Percentiles rank a stretch among this genome's conserved stretches.
Conservation (phyloP, 2,888 invertebrate genomes). For the Cheilosia scutellata region DNA sequence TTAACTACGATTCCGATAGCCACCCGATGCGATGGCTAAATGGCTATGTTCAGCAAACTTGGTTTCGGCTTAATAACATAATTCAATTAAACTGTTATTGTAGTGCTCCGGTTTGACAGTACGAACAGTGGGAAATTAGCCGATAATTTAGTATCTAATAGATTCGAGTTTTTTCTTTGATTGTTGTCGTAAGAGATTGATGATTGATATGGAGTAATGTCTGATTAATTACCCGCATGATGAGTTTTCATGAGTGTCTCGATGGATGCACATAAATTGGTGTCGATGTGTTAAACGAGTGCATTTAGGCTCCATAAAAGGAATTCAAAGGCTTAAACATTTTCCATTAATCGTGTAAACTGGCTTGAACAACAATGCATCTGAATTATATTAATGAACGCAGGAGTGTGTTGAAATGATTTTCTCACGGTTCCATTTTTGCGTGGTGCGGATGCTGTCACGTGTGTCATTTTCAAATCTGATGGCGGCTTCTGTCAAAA, state of each 20-base stretch:
- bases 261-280: slow-evolving; percentile 54
- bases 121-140: slow-evolving; percentile 24
- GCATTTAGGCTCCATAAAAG: slow-evolving; percentile 33
- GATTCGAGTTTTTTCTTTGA: slow-evolving; percentile 15
- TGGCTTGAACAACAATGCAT: slow-evolving; percentile 3
- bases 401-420: slow-evolving; percentile 2
- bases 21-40: slow-evolving; percentile 1
- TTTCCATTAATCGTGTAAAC: slow-evolving; percentile 1
- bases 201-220: slow-evolving; percentile 41
- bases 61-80: slow-evolving; percentile 38
- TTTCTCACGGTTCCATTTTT: slow-evolving; percentile 39
- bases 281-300: slow-evolving; percentile 48
- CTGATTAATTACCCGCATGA: slow-evolving; percentile 61
- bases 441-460: neutral
- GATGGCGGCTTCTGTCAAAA: too few species aligned
- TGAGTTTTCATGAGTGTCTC: slow-evolving; percentile 51
- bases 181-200: slow-evolving; percentile 16
- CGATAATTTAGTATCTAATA: slow-evolving; percentile 44
- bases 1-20: neutral
- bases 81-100: slow-evolving; percentile 50
- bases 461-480: neutral
- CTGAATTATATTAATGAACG: slow-evolving; percentile 32
- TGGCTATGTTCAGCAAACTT: slow-evolving; percentile 9
- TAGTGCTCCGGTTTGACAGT: slow-evolving; percentile 16
- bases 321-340: slow-evolving; percentile 38